Percentiles rank a stretch among this genome's conserved stretches.
Evolutionary conservation across 2,888 invertebrate genomes (phyloP).

Genomic region (Heliconius ismenius): DNA sequence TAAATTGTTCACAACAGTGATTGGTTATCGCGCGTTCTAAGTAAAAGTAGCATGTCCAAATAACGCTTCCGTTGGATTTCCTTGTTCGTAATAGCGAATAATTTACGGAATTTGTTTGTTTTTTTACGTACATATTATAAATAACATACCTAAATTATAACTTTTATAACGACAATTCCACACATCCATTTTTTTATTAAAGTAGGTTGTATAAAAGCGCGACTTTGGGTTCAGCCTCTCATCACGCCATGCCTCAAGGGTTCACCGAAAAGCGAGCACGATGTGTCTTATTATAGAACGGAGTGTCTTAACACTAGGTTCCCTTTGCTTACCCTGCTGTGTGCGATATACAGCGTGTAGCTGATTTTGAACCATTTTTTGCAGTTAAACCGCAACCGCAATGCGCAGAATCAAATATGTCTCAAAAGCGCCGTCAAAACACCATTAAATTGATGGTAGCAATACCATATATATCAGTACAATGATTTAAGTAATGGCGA

Average conservation of each 20-base stretch:
- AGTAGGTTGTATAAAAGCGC: no score
- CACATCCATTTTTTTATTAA: no score
- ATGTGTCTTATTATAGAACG: no score
- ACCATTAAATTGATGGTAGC: neutral
- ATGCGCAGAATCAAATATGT: neutral
- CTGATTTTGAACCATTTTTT: neutral
- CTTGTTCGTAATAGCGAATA: slow-evolving; percentile 12
- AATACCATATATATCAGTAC: neutral
- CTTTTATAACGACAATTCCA: no score
- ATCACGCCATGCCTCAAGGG: no score
- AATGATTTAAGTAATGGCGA: slow-evolving; percentile 6
- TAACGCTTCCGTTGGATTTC: slow-evolving; percentile 28
- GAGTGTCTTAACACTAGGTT: no score
- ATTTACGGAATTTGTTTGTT: slow-evolving; percentile 3
- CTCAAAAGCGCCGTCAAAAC: neutral
- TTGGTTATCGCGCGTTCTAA: slow-evolving; percentile 20
- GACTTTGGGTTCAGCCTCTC: no score
- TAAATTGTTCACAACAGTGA: slow-evolving; percentile 17
- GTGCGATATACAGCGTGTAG: no score
- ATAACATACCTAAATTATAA: no score
- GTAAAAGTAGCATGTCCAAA: slow-evolving; percentile 19
- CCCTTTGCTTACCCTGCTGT: no score
- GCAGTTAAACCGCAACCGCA: neutral
- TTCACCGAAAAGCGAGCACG: no score
- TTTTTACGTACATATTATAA: neutral